Evolutionary conservation across 2,113 vertebrate species (phyloP), one percentile per base, ranked within the genome.

Genomic region (Phylloscopus trochilus): DNA sequence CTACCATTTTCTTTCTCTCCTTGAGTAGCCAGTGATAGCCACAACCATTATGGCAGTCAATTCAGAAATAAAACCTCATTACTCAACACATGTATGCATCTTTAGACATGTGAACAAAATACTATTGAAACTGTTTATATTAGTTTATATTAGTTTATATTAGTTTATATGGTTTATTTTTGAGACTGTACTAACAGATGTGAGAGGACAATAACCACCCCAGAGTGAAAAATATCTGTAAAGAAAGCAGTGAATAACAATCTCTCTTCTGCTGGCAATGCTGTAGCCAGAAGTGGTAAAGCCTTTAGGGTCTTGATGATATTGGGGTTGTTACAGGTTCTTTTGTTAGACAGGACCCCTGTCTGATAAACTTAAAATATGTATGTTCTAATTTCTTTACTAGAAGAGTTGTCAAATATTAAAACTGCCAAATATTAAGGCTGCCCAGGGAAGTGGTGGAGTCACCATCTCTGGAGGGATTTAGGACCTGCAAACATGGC

Each of bases 41-140:
- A 68, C n/a, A 69, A 66, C 18, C 0, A 1, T 85, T 82, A 62
- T 5, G 26, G 49, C 13, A 90, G n/a, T 76, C 93, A 76, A 87
- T 68, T 85, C 12, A 60, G 33, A 89, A 95, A 91, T 52, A 90
- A 91, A 91, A 73, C 33, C 26, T 88, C 70, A 60, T 87, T 73
- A 49, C 13, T 90, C 58, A 83, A 72, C 13, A 74, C 7, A 56
- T 16, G 37, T 18, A 52, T 23, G 39, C 52, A 44, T 46, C 37
- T 30, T 60, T 51, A 83, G n/a, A 88, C 28, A 46, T 19, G 23
- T 31, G 63, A 85, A 55, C 53, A 93, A 94, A 94, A 90, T 64
- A 26, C 8, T 53, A 41, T 4, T 60, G 44, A 75, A 87, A 83
- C 7, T 49, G 17, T 79, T 94, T 90, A 69, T 82, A 49, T 15